These are phyloP conservation scores for Pelecanus crispus DNA, from an alignment of 2,113 vertebrate species.

Conservation along the genomic window DNA sequence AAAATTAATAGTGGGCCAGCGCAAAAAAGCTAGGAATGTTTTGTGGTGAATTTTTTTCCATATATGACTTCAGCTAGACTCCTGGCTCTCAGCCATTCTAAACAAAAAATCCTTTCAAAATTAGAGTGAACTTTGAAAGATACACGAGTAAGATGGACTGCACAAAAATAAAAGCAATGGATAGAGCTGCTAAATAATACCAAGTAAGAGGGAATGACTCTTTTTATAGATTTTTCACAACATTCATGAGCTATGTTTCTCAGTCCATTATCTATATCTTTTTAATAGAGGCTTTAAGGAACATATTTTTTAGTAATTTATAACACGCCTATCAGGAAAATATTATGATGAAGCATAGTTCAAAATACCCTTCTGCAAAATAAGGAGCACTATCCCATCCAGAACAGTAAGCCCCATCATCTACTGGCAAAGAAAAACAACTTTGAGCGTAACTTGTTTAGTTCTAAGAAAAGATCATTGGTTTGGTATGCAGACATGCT, in stretches of 20 bases:
- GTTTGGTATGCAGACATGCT: constrained; percentile 3
- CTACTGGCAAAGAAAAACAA: not conserved
- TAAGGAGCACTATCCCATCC: not conserved
- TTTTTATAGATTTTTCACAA: constrained; percentile 23
- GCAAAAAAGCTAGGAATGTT: constrained; percentile 32
- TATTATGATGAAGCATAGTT: constrained; percentile 3
- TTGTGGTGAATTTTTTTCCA: constrained; percentile 42
- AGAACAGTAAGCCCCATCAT: not conserved
- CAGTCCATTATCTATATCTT: not conserved
- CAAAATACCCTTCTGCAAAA: constrained; percentile 47
- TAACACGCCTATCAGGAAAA: not conserved
- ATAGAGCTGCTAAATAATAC: constrained; percentile 8
- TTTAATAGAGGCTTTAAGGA: constrained; percentile 24
- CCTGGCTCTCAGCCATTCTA: constrained; percentile 54
- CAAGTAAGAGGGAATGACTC: not conserved
- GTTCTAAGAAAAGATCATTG: not conserved
- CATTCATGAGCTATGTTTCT: constrained; percentile 1
- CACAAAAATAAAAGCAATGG: constrained; percentile 19
- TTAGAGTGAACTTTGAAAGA: constrained; percentile 45
- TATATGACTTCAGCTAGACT: constrained; percentile 42
- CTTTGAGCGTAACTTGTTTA: not conserved
- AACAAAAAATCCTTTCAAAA: constrained; percentile 59
- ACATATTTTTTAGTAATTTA: not conserved
- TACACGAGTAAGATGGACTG: not conserved
- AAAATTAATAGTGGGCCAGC: not conserved